These are phyloP conservation scores for Nothocercus julius DNA, from an alignment of 2,113 vertebrate species.

Conservation along the genomic window DNA sequence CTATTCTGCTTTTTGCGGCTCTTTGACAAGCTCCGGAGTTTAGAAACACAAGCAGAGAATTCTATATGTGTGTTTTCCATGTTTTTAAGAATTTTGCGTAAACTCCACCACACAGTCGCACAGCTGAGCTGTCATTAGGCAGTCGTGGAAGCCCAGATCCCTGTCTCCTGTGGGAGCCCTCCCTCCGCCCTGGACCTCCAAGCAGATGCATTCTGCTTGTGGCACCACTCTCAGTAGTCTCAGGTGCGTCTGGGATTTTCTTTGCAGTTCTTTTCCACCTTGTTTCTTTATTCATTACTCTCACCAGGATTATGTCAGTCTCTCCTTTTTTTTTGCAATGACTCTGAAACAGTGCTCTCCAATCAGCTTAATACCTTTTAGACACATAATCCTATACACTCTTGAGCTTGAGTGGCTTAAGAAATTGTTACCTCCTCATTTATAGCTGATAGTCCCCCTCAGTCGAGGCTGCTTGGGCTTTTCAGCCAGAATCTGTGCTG, in stretches of 20 bases:
- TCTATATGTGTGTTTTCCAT: background rate
- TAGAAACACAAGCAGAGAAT: background rate
- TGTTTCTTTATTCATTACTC: background rate
- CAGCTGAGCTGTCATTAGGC: background rate
- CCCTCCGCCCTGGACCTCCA: background rate
- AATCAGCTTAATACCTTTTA: background rate
- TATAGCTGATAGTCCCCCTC: background rate
- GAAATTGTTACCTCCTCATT: background rate
- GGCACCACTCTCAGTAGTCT: background rate
- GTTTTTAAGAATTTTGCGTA: background rate
- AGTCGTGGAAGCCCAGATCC: background rate
- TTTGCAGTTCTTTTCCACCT: background rate
- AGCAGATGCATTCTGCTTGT: rapidly evolving
- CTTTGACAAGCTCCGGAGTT: background rate
- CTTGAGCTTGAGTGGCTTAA: background rate
- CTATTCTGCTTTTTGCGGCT: background rate
- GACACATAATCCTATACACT: background rate
- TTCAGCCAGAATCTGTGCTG: background rate
- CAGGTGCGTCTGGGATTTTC: background rate
- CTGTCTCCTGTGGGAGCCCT: rapidly evolving
- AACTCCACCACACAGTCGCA: background rate
- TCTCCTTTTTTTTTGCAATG: background rate
- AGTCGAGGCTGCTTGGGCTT: background rate
- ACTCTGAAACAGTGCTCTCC: background rate
- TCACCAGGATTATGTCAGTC: background rate